These are phyloP conservation scores for Onychomys torridus DNA, from an alignment of 2,797 vertebrate species.

Conservation along the genomic window DNA sequence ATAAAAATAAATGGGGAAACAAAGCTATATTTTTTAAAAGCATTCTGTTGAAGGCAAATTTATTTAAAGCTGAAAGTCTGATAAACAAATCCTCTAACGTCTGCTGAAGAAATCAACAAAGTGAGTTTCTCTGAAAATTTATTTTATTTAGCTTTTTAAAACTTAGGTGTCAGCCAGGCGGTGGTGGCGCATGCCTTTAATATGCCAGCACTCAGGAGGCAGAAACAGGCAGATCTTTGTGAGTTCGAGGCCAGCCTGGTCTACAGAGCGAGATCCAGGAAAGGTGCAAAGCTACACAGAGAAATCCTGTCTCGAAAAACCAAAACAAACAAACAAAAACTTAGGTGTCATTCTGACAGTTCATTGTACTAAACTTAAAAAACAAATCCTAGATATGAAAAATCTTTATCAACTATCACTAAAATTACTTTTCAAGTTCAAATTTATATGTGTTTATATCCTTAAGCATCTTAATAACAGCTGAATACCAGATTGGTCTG, in stretches of 20 bases:
- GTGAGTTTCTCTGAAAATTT: not conserved
- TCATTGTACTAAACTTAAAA: conserved; percentile 59
- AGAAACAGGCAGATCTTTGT: no score
- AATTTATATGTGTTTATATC: not conserved
- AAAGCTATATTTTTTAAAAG: conserved; percentile 40
- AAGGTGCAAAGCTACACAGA: no score
- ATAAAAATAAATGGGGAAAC: not conserved
- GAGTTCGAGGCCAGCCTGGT: no score
- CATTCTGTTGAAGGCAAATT: conserved; percentile 44
- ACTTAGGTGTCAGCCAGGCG: conserved; percentile 26
- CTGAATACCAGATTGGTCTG: no score
- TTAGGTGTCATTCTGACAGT: conserved; percentile 36
- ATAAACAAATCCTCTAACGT: not conserved
- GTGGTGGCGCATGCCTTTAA: no score
- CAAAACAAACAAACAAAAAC: no score
- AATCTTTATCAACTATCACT: conserved; percentile 46
- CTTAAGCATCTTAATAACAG: conserved; percentile 63
- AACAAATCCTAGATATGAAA: conserved; percentile 61
- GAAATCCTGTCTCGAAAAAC: no score
- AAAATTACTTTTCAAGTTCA: conserved; percentile 55
- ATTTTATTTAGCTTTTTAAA: conserved; percentile 43
- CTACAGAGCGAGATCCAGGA: no score
- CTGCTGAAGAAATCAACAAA: conserved; percentile 50
- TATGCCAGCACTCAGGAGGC: no score
- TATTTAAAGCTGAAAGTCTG: not conserved